These are phyloP conservation scores for Galago senegalensis DNA, from an alignment of 2,797 vertebrate species.

Conservation along the genomic window DNA sequence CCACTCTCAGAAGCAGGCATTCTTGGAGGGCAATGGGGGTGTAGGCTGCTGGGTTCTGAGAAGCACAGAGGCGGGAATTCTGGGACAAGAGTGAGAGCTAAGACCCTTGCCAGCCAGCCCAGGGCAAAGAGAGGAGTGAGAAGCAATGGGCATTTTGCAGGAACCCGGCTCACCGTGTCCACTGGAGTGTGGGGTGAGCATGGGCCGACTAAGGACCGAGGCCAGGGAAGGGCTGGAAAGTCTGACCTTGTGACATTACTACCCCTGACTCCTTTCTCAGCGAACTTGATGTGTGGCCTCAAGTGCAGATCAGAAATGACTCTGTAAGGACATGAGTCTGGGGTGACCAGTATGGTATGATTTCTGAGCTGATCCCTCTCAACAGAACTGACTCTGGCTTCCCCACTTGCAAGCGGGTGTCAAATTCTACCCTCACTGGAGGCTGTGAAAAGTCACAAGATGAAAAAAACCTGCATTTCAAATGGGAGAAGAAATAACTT, in stretches of 20 bases:
- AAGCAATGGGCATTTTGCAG: accelerated
- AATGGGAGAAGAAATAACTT: neutral
- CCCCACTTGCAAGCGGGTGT: neutral
- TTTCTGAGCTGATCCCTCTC: neutral
- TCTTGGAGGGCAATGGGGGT: neutral
- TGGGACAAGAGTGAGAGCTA: neutral
- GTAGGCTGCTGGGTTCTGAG: neutral
- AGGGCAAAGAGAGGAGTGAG: accelerated
- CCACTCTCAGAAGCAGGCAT: neutral
- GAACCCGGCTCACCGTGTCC: neutral
- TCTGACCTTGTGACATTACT: neutral
- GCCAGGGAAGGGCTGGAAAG: neutral
- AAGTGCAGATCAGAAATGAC: neutral
- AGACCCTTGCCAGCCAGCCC: neutral
- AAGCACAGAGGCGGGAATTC: neutral
- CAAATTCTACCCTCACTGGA: neutral
- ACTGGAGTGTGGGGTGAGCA: too few relatives aligned
- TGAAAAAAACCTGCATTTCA: neutral
- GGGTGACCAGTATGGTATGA: neutral
- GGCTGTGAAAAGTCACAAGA: neutral
- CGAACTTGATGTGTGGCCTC: neutral
- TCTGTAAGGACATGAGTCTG: neutral
- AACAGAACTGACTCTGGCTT: neutral
- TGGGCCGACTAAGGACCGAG: neutral
- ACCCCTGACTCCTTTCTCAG: neutral